Base-by-base conservation (phyloP, 1,140 invertebrate genomes). In the Phortica variegata region DNA sequence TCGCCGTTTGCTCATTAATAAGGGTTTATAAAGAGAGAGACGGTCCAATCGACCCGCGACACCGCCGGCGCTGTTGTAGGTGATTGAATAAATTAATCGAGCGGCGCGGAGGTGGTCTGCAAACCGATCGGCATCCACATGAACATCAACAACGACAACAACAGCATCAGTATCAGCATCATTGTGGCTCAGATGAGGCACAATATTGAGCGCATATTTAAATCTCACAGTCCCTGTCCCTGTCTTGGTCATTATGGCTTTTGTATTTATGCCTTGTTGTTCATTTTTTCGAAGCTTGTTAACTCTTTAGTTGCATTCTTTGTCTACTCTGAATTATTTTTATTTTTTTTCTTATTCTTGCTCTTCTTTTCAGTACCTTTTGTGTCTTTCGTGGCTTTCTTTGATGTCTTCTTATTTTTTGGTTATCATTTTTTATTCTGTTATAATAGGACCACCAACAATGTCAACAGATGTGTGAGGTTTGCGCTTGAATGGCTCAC, bases 401-500 rank as follows among this genome's bases (percentile, higher is more conserved):
- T 68, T 68, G 63, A 68, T 68, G 63, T 68, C 63, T 68, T 68
- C 60, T 68, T 68, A 68, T 68, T 69, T 66, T 68, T 52, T 65
- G 65, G 63, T 69, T 68, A 68, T 68, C 63, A 68, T 68, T 68
- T 68, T 68, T 68, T 68, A 68, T 69, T 68, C 65, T 60, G 65
- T 69, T 68, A 69, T 63, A 68, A 63, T 60, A 60, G 46, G 61
- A 65, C 61, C 61, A 65, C 61, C 61, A 41, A 47, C 47, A 47
- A 29, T 18, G 57, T 26, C 34, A 65, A 62, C 63, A 66, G 63
- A 66, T 66, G 63, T 66, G 63, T 66, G 51, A 66, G 68, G 60
- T 57, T 26, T 26, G 61, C 53, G 47, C 47, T 42, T 43, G 38
- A n/a, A 38, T 42, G 32, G 39, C 16, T 36, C 17, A 36, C 21